phyloP scores from a whole-genome alignment of 2,797 vertebrate species.

The Platyrinchus mystaceus region DNA sequence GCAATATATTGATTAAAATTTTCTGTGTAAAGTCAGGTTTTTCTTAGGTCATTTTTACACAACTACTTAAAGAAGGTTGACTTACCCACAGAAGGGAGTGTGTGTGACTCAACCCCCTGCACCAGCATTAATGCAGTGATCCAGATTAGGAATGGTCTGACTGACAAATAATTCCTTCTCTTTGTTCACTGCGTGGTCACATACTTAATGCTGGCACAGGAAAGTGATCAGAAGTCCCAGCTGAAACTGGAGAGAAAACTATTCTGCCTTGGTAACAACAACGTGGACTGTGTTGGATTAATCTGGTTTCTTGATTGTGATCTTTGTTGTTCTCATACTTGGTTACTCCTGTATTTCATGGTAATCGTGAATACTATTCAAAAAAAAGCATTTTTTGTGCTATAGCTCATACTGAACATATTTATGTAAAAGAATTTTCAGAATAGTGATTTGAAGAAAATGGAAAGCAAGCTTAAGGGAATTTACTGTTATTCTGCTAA shows the following conservation, averaged over 20 bases:
- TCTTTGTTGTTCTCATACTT: not conserved
- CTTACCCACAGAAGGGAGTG: not conserved
- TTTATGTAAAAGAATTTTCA: not conserved
- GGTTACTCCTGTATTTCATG: not conserved
- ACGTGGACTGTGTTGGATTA: not conserved
- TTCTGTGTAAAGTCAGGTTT: not conserved
- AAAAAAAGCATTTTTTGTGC: not conserved
- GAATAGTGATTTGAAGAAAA: not conserved
- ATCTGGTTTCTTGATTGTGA: not conserved
- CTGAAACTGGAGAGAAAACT: not conserved
- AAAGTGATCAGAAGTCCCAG: not conserved
- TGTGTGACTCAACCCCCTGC: rapidly evolving
- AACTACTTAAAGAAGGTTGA: not conserved
- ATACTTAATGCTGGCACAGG: not conserved
- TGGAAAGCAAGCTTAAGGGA: not conserved
- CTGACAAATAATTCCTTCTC: not conserved
- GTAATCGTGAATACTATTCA: not conserved
- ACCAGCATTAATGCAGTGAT: not conserved
- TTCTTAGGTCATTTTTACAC: not conserved
- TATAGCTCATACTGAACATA: not conserved
- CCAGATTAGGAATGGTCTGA: not conserved
- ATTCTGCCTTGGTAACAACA: not conserved
- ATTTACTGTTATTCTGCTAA: not conserved
- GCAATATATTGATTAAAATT: not conserved
- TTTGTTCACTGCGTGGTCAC: not conserved